phyloP scores from a whole-genome alignment of 1,140 invertebrate species.

The Scaptomyza graminum region DNA sequence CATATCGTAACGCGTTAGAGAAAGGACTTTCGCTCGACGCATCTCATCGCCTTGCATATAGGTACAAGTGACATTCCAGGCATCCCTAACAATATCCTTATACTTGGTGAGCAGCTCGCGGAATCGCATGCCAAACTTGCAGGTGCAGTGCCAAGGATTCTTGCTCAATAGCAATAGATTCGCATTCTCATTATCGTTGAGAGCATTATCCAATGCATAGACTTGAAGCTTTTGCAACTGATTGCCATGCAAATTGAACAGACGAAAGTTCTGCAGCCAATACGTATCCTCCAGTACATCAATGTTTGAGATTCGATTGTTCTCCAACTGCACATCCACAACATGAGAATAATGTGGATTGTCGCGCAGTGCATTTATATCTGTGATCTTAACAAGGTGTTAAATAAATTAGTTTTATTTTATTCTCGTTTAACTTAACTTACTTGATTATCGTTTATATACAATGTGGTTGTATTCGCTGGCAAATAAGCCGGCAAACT shows the following conservation, averaged over 20 bases:
- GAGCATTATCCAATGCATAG: constrained; percentile 90
- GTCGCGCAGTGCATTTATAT: constrained; percentile 86
- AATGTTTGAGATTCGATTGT: constrained; percentile 89
- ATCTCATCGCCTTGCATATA: constrained; percentile 68
- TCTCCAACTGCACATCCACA: constrained; percentile 90
- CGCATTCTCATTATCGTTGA: constrained; percentile 89
- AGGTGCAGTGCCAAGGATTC: constrained; percentile 93
- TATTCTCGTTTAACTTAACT: not conserved
- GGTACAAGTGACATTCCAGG: constrained; percentile 74
- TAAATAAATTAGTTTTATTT: not conserved
- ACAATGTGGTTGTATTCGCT: constrained; percentile 71
- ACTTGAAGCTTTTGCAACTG: constrained; percentile 90
- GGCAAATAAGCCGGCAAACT: constrained; percentile 70
- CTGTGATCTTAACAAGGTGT: constrained; percentile 85
- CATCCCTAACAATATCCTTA: constrained; percentile 87
- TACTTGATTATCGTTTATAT: constrained; percentile 76
- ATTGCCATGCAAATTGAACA: constrained; percentile 90
- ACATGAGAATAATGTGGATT: constrained; percentile 88
- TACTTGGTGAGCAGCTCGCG: constrained; percentile 90
- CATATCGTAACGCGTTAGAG: constrained; percentile 88
- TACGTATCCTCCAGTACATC: constrained; percentile 89
- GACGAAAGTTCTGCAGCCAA: constrained; percentile 90
- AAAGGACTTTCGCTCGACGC: constrained; percentile 87
- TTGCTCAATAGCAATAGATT: constrained; percentile 88
- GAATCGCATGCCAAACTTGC: constrained; percentile 90